phyloP scores from a whole-genome alignment of 2,888 invertebrate genomes.

The Melanotus villosus region DNA sequence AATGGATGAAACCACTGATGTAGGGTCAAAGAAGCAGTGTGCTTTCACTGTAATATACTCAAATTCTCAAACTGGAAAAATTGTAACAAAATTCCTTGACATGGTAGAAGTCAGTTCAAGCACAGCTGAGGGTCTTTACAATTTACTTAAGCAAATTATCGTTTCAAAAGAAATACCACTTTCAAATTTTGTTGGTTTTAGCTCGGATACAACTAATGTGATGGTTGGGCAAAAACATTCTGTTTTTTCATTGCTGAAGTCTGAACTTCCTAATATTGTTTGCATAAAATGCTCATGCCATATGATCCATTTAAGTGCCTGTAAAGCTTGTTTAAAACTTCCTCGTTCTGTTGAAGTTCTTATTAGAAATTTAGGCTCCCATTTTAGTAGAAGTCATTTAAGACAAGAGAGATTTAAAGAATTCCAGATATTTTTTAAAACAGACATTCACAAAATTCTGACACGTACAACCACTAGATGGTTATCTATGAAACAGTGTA shows the following conservation, averaged over 20 bases:
- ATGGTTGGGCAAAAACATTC: constrained; percentile 54
- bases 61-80: not conserved
- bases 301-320: constrained; percentile 52
- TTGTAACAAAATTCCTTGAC: constrained; percentile 38
- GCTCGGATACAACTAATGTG: constrained; percentile 57
- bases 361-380: constrained; percentile 54
- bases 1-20: constrained; percentile 7
- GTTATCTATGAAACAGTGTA: constrained; percentile 60
- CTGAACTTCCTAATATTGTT: constrained; percentile 52
- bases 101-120: constrained; percentile 46
- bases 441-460: constrained; percentile 59
- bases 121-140: constrained; percentile 38
- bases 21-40: not conserved
- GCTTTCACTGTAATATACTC: not conserved
- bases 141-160: constrained; percentile 34
- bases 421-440: constrained; percentile 59
- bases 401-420: constrained; percentile 54
- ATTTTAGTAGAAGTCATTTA: constrained; percentile 53
- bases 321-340: constrained; percentile 51
- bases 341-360: constrained; percentile 51
- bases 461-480: constrained; percentile 54
- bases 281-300: constrained; percentile 59
- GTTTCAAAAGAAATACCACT: constrained; percentile 37
- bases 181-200: constrained; percentile 55
- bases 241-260: constrained; percentile 41